Percentiles rank a stretch among this genome's conserved stretches.
Conservation (phyloP, 2,888 invertebrate genomes). For the Hermodice carunculata region DNA sequence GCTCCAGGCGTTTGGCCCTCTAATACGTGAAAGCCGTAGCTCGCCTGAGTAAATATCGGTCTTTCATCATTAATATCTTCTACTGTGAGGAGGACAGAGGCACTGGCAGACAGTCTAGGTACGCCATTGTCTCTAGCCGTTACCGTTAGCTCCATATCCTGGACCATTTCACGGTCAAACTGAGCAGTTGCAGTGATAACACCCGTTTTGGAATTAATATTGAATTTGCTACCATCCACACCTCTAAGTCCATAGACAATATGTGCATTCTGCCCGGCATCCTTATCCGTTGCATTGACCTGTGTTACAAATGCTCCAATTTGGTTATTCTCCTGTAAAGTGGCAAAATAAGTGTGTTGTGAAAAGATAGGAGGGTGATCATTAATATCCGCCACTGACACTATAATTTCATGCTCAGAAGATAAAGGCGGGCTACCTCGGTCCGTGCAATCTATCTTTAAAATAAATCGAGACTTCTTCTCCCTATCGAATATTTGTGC, state of each 20-base stretch:
- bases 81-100: constrained; percentile 1
- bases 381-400: constrained; percentile 86
- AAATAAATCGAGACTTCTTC: constrained; percentile 1
- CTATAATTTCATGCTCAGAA: constrained; percentile 79
- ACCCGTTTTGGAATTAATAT: constrained; percentile 16
- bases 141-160: constrained; percentile 4
- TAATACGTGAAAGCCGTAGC: constrained; percentile 23
- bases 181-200: constrained; percentile 12
- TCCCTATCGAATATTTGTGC: constrained; percentile 31
- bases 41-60: constrained; percentile 6
- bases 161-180: constrained; percentile 10
- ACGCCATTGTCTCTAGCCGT: constrained; percentile 17
- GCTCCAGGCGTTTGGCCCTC: constrained; percentile 26
- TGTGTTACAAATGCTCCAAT: constrained; percentile 9
- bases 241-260: constrained; percentile 18
- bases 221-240: constrained; percentile 3
- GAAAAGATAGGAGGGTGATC: constrained; percentile 17
- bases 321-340: constrained; percentile 9
- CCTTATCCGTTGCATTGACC: constrained; percentile 12
- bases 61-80: constrained; percentile 20
- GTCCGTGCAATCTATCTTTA: constrained; percentile 30
- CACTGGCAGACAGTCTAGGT: constrained; percentile 2
- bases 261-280: constrained; percentile 12
- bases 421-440: constrained; percentile 23
- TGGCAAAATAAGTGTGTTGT: constrained; percentile 2